Evolutionary conservation across 2,888 invertebrate genomes (phyloP), one percentile per base, ranked within the genome.

Genomic region (Zootermopsis nevadensis): DNA sequence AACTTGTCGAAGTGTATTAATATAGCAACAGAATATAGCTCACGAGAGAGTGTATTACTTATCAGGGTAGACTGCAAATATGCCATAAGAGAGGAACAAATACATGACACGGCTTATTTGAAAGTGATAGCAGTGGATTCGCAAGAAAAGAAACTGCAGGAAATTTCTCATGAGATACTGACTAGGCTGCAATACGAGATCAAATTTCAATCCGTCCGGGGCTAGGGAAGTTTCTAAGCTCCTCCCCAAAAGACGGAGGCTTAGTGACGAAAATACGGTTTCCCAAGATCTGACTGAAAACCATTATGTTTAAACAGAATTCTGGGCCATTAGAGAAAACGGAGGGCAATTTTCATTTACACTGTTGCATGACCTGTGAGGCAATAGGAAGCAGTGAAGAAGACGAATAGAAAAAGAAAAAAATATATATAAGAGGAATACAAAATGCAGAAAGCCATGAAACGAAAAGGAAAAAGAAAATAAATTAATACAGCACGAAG

Each of bases 101-200:
- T 74, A 74, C 74, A 74, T 1, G 74, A 74, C 74, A 74, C 38
- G 12, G 35, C 74, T 74, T 74, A 74, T 74, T 74, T 74, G 74
- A 74, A 74, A 33, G 74, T 74, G 74, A 74, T 74, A 74, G 74
- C 74, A 22, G 74, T n/a, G n/a, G 74, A 74, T 74, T 74, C 74
- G 1, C 74, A 38, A 74, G 38, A 74, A 74, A 74, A 74, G 24
- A n/a, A 74, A 74, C 74, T 38, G 35, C 35, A 38, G 38, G 74
- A 38, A n/a, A 74, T 74, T 74, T n/a, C 38, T 74, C 74, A n/a
- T 74, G 42, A 74, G 74, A 74, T 38, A 74, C n/a, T 38, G 74
- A 74, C 74, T 74, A 74, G 69, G 33, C 35, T 38, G 74, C 74
- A 74, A 38, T 74, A 74, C 74, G 35, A 38, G 74, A 74, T 74